Evolutionary conservation across 2,113 vertebrate genomes (phyloP).

Genomic region (Mola mola): DNA sequence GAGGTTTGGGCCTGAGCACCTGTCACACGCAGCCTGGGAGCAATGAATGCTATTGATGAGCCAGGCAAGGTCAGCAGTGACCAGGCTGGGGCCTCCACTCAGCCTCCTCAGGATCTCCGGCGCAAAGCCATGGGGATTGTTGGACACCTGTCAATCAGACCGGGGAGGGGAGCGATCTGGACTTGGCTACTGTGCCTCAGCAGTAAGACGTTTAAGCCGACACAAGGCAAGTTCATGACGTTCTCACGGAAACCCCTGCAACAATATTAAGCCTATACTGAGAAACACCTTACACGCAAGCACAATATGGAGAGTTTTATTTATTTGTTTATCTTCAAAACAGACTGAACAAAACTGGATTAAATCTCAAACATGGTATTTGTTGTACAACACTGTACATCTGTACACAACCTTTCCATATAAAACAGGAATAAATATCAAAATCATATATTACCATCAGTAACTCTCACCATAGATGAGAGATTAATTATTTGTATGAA

Average conservation of each 20-base stretch:
- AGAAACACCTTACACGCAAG: constrained; percentile 68
- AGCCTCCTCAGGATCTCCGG: constrained; percentile 74
- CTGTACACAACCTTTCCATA: too few species aligned
- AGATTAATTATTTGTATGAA: too few species aligned
- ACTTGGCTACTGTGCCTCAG: constrained; percentile 65
- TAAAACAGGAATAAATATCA: not conserved
- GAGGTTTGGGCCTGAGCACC: constrained; percentile 73
- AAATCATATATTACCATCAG: too few species aligned
- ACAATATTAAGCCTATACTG: constrained; percentile 65
- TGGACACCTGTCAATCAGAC: constrained; percentile 82
- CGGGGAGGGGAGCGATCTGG: constrained; percentile 44
- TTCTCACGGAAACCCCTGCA: constrained; percentile 73
- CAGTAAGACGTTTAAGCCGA: constrained; percentile 59
- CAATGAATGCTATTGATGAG: constrained; percentile 72
- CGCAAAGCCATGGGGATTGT: constrained; percentile 77
- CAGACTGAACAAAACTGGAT: too few species aligned
- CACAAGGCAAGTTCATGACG: constrained; percentile 49
- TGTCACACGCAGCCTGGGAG: constrained; percentile 68
- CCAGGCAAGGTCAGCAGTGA: constrained; percentile 57
- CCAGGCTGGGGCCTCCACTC: constrained; percentile 47
- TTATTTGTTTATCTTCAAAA: too few species aligned
- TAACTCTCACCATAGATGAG: too few species aligned
- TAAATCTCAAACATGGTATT: too few species aligned
- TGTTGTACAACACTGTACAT: too few species aligned
- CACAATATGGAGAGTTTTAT: too few species aligned